Conservation (phyloP, 2,888 invertebrate species). For the Meganola albula region DNA sequence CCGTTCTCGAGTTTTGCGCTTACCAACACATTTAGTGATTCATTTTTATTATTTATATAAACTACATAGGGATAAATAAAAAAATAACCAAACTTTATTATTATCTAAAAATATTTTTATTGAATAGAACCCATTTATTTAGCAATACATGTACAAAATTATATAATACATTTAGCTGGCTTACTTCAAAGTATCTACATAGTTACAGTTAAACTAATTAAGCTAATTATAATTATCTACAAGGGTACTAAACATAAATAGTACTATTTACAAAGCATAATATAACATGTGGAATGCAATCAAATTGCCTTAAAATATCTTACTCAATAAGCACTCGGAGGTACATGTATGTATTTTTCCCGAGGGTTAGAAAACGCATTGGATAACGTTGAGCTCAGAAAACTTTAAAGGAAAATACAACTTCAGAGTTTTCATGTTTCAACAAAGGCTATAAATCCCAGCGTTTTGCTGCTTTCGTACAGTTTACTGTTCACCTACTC, state of each 20-base stretch:
- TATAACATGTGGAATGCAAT: too few species aligned
- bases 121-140: constrained; percentile 38
- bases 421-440: constrained; percentile 60
- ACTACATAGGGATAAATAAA: background rate
- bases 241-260: constrained; percentile 52
- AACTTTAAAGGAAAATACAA: constrained; percentile 55
- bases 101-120: constrained; percentile 18
- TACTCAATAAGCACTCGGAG: too few species aligned
- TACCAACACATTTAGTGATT: too few species aligned
- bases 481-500: constrained; percentile 58
- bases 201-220: constrained; percentile 26
- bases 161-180: constrained; percentile 30
- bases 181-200: constrained; percentile 38
- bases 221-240: constrained; percentile 44
- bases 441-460: constrained; percentile 58
- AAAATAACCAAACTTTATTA: background rate
- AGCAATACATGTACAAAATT: constrained; percentile 41
- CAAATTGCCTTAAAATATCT: too few species aligned
- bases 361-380: constrained; percentile 35
- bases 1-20: too few species aligned
- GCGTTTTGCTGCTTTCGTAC: constrained; percentile 52
- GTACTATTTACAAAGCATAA: constrained; percentile 64
- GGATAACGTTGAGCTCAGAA: constrained; percentile 34
- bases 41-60: too few species aligned
- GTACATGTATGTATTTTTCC: too few species aligned